A percentile compares a stretch with the other conserved stretches of the same genome.
Evolutionary conservation across 2,888 invertebrate species (phyloP).

Genomic region (Tribolium freemani): DNA sequence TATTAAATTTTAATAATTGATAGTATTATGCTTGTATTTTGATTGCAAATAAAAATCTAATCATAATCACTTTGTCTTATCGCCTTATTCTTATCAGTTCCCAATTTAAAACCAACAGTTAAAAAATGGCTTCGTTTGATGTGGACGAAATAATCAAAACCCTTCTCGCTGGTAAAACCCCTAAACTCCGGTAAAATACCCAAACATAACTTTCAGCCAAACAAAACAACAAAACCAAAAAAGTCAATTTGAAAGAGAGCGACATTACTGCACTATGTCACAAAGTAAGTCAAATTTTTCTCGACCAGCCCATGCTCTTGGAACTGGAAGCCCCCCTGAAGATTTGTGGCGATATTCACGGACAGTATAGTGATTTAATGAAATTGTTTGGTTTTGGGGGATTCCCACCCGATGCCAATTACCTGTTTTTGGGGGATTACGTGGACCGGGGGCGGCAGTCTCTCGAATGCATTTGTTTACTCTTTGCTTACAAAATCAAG

Average conservation of each 20-base stretch:
- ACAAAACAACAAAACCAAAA: constrained; percentile 51
- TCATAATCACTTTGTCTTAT: constrained; percentile 15
- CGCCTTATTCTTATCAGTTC: constrained; percentile 8
- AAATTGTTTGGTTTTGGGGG: constrained; percentile 76
- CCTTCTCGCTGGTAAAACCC: constrained; percentile 51
- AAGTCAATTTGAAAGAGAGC: constrained; percentile 54
- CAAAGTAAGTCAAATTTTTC: constrained; percentile 57
- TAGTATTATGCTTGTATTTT: constrained; percentile 24
- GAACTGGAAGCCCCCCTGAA: constrained; percentile 63
- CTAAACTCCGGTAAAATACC: background rate
- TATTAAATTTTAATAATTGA: constrained; percentile 11
- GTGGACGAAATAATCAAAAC: constrained; percentile 55
- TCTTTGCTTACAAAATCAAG: constrained; percentile 78
- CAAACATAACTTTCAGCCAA: constrained; percentile 6
- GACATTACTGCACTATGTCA: constrained; percentile 59
- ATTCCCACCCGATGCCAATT: constrained; percentile 77
- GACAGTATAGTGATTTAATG: constrained; percentile 76
- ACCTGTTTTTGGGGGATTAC: constrained; percentile 75
- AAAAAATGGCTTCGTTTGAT: constrained; percentile 38
- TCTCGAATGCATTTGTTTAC: constrained; percentile 76
- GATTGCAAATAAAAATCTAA: constrained; percentile 18
- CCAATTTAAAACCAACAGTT: background rate
- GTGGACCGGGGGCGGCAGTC: constrained; percentile 77
- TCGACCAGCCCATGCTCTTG: constrained; percentile 61
- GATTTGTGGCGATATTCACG: constrained; percentile 73